Evolutionary conservation across 2,113 vertebrate genomes (phyloP).

Genomic region (Rhinoptilus africanus): DNA sequence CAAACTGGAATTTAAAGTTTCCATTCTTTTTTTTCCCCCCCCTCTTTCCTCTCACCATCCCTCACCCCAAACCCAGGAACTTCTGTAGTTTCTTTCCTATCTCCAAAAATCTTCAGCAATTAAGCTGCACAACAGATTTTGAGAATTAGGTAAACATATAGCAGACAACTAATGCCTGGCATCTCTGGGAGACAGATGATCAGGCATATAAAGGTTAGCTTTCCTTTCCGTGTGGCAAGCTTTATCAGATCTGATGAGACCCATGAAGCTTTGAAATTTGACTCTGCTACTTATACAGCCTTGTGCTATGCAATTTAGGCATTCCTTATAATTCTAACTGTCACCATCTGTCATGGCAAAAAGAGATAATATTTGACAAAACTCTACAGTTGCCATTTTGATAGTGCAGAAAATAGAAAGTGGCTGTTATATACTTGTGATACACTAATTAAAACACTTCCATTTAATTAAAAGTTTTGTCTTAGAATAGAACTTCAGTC

Average conservation of each 20-base stretch:
- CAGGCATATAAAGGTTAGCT: not conserved
- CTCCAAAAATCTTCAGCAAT: not conserved
- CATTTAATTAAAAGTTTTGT: not conserved
- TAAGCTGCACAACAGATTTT: not conserved
- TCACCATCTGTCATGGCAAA: not conserved
- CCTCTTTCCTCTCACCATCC: not conserved
- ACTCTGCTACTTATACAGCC: not conserved
- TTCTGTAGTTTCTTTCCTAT: not conserved
- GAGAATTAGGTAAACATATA: not conserved
- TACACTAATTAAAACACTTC: not conserved
- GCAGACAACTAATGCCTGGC: not conserved
- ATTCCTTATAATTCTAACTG: not conserved
- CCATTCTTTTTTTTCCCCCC: rapidly evolving
- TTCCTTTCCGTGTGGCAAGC: not conserved
- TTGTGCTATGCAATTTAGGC: not conserved
- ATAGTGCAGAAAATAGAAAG: not conserved
- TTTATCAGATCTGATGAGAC: not conserved
- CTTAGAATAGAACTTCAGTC: not conserved
- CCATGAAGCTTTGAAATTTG: not conserved
- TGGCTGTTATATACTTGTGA: not conserved
- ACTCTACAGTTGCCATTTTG: not conserved
- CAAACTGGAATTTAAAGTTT: not conserved
- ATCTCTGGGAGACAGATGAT: not conserved
- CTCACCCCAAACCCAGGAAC: not conserved
- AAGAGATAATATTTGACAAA: not conserved